Evolutionary conservation across 2,797 vertebrate genomes (phyloP).

Genomic region (Stomatorhinus walkeri): DNA sequence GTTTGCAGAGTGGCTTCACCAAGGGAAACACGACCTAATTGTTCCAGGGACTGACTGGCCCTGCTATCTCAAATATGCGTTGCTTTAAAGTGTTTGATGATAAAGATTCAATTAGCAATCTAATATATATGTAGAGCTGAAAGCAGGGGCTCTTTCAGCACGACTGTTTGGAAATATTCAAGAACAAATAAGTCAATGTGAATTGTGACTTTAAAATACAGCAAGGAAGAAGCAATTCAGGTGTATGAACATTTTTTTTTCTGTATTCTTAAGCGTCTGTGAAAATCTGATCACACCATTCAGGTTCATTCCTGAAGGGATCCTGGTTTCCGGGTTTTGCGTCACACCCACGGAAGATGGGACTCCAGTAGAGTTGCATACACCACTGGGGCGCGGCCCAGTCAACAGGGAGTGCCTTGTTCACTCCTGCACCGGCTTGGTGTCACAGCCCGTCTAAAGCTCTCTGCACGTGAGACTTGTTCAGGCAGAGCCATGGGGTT

Average conservation of each 20-base stretch:
- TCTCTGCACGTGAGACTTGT: not conserved
- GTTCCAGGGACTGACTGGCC: not conserved
- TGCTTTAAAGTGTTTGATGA: not conserved
- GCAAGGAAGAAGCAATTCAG: not conserved
- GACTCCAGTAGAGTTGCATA: not conserved
- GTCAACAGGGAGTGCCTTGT: not conserved
- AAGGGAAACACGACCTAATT: not conserved
- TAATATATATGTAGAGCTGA: not conserved
- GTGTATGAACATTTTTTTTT: not conserved
- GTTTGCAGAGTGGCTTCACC: not conserved
- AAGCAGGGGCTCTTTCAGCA: not conserved
- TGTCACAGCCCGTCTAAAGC: not conserved
- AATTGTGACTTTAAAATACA: not conserved
- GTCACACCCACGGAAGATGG: not conserved
- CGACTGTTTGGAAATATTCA: not conserved
- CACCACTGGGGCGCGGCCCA: not conserved
- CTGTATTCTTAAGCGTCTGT: not conserved
- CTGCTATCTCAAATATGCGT: not conserved
- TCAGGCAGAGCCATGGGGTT: not conserved
- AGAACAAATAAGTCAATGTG: not conserved
- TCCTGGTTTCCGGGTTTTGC: not conserved
- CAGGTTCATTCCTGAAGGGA: not conserved
- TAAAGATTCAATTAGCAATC: too few species aligned
- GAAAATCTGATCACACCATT: not conserved
- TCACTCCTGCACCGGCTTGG: slow-evolving; percentile 1